Conservation (phyloP, 1,140 invertebrate species). For the Zaprionus davidi region DNA sequence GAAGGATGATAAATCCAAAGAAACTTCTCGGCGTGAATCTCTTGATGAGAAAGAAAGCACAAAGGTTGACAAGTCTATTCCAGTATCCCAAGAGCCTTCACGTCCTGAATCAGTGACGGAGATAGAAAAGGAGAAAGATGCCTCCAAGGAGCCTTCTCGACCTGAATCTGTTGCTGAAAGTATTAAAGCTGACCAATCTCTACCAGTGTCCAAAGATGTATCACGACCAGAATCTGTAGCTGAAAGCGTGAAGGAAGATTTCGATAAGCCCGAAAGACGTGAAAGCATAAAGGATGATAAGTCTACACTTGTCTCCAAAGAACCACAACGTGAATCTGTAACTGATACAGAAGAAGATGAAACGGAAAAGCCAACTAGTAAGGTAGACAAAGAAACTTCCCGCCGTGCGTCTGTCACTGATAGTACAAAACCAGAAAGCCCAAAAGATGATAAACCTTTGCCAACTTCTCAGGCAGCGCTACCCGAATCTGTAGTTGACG, state of each 20-base stretch:
- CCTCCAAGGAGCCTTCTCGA: conserved; percentile 23
- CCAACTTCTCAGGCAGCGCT: conserved; percentile 40
- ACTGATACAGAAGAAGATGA: too few relatives aligned
- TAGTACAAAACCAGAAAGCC: conserved; percentile 10
- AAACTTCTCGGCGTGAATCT: conserved; percentile 42
- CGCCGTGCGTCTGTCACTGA: conserved; percentile 42
- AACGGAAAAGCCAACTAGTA: too few relatives aligned
- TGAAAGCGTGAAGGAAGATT: conserved; percentile 24
- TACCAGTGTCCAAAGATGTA: conserved; percentile 30
- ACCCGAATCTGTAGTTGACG: conserved; percentile 28
- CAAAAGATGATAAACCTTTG: conserved; percentile 35
- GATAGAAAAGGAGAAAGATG: conserved; percentile 10
- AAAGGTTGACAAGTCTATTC: conserved; percentile 31
- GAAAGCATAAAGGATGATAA: background rate
- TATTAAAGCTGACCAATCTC: conserved; percentile 48
- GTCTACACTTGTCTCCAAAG: too few relatives aligned
- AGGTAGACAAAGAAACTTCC: conserved; percentile 19
- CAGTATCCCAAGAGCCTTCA: conserved; percentile 56
- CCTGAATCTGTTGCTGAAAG: conserved; percentile 34
- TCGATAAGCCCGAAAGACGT: conserved; percentile 9
- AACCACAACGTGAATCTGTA: too few relatives aligned
- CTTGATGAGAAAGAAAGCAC: conserved; percentile 39
- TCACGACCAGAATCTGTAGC: conserved; percentile 50
- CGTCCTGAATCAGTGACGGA: conserved; percentile 50
- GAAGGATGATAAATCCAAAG: conserved; percentile 36